Evolutionary conservation across 2,888 invertebrate species (phyloP), one percentile per base, ranked within the genome.

Genomic region (Girardia tigrina): DNA sequence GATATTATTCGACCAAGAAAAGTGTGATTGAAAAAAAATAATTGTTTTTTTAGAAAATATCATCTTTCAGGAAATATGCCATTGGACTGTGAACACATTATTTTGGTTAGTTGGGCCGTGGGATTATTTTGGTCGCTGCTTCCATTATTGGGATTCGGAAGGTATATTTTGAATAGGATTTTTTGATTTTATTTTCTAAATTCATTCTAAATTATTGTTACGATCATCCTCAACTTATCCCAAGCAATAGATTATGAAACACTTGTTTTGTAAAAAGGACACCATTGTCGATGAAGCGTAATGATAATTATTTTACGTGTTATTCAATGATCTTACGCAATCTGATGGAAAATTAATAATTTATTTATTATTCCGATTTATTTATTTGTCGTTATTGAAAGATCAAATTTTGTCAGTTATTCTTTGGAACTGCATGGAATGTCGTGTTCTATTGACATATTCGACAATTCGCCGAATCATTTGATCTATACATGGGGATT

Each of bases 1-100:
- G 81, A 6, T 81, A 80, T 74, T 56, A 56, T n/a, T 56, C 56
- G n/a, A 56, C 56, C n/a, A 56, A n/a, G 23, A 56, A 56, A n/a
- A 56, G 56, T 56, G n/a, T 12, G n/a, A 12, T 16, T 4, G n/a
- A n/a, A 56, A 4, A 56, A 56, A 56, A 20, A 20, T 8, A n/a
- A n/a, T n/a, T n/a, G n/a, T n/a, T 12, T 56, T 12, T 56, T 4
- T 16, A 8, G n/a, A 8, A 56, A 56, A 20, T 56, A 12, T 20
- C 23, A 20, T 56, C 4, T 20, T 56, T 56, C 4, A n/a, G 4
- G 4, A n/a, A 56, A 56, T 56, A 12, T 56, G 23, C 56, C 56
- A n/a, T 56, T n/a, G 4, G 2, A 56, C 23, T 20, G 4, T 56
- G 23, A 56, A 12, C 56, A 56, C n/a, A 56, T 56, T 8, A n/a